Evolutionary conservation across 2,797 vertebrate species (phyloP).

Genomic region (Pangasius mekongensis): DNA sequence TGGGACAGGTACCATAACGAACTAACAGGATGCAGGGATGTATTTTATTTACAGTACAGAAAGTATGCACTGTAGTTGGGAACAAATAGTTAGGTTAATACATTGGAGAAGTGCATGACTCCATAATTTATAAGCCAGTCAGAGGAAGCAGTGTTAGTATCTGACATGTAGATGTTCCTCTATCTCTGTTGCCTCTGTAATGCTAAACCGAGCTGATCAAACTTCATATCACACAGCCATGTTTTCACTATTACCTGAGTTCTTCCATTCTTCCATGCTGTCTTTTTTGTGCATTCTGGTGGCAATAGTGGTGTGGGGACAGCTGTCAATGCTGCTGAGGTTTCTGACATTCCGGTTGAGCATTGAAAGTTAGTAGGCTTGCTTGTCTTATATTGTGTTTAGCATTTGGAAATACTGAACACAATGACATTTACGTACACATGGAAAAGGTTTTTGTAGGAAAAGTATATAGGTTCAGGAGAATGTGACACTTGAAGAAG

Average conservation of each 20-base stretch:
- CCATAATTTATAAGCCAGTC: background rate
- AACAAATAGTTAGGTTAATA: background rate
- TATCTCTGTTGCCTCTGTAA: background rate
- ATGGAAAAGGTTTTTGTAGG: background rate
- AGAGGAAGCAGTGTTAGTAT: background rate
- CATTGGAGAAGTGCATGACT: background rate
- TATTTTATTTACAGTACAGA: constrained; percentile 9
- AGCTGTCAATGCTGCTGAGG: background rate
- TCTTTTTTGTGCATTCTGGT: constrained; percentile 15
- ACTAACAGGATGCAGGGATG: background rate
- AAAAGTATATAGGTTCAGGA: background rate
- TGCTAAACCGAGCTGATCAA: background rate
- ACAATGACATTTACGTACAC: background rate
- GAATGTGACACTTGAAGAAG: background rate
- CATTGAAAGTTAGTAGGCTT: background rate
- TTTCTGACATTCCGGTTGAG: constrained; percentile 3
- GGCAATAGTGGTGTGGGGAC: background rate
- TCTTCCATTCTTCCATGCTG: background rate
- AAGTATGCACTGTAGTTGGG: background rate
- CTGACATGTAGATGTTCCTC: background rate
- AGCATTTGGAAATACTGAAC: background rate
- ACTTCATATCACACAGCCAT: background rate
- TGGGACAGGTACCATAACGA: constrained; percentile 3
- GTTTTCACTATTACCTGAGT: background rate
- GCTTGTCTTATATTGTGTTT: background rate